Conservation (phyloP, 2,888 invertebrate species). For the Dryocosmus kuriphilus region DNA sequence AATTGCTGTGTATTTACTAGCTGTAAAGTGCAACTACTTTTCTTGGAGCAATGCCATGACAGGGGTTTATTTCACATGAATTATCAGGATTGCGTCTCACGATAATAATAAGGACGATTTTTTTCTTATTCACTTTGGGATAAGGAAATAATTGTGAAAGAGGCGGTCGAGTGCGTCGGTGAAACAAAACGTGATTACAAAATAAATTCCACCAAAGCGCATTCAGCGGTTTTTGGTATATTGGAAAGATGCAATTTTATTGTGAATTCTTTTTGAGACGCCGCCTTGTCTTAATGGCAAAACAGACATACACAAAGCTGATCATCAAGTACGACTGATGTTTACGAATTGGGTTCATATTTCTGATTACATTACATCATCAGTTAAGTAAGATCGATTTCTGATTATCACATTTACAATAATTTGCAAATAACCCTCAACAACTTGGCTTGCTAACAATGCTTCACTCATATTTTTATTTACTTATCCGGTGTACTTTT, state of each 20-base stretch:
- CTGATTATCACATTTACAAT: too few species aligned
- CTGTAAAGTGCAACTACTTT: slow-evolving; percentile 24
- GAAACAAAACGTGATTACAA: slow-evolving; percentile 17
- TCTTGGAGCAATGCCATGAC: slow-evolving; percentile 11
- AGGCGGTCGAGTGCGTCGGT: not conserved
- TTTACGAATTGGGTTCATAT: too few species aligned
- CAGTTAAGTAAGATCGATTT: too few species aligned
- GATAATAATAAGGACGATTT: slow-evolving; percentile 25
- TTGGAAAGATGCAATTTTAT: not conserved
- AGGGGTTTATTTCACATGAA: slow-evolving; percentile 32
- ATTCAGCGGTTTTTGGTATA: slow-evolving; percentile 15
- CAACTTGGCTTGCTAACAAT: too few species aligned
- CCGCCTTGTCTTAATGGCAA: not conserved
- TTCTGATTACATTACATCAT: too few species aligned
- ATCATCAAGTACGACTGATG: too few species aligned
- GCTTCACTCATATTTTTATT: too few species aligned
- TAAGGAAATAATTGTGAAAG: slow-evolving; percentile 11
- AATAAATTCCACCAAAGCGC: slow-evolving; percentile 9
- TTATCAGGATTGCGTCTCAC: slow-evolving; percentile 24
- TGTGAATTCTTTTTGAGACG: too few species aligned
- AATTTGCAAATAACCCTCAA: too few species aligned
- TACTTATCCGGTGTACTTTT: too few species aligned
- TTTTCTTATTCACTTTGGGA: slow-evolving; percentile 5
- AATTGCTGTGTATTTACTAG: slow-evolving; percentile 16
- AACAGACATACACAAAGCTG: not conserved